Conservation (phyloP, 2,888 invertebrate species). For the Drosophila conformis region DNA sequence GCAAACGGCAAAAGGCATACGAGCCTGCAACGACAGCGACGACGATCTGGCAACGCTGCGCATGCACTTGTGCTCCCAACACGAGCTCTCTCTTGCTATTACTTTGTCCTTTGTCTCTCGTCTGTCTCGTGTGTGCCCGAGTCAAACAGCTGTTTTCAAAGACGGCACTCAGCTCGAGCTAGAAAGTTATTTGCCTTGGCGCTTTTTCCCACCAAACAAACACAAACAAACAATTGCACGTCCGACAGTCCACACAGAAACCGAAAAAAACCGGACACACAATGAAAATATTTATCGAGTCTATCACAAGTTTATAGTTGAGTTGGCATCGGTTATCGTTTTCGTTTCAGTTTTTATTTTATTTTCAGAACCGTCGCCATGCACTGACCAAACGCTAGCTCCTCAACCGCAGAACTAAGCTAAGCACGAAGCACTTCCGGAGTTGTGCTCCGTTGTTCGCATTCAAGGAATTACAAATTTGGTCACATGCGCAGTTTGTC, state of each 20-base stretch:
- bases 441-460: constrained; percentile 45
- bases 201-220: constrained; percentile 28
- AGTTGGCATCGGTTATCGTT: constrained; percentile 23
- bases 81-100: constrained; percentile 23
- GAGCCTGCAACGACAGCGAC: constrained; percentile 4
- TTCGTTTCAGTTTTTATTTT: constrained; percentile 7
- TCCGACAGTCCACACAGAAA: background rate
- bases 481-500: constrained; percentile 72
- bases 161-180: constrained; percentile 38
- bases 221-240: constrained; percentile 30
- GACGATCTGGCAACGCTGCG: constrained; percentile 69
- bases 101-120: constrained; percentile 9
- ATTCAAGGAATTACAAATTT: constrained; percentile 21
- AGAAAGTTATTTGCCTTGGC: constrained; percentile 35
- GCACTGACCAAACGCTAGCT: constrained; percentile 76
- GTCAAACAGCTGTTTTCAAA: constrained; percentile 53
- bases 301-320: background rate
- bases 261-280: constrained; percentile 10
- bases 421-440: constrained; percentile 62
- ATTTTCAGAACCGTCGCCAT: constrained; percentile 29
- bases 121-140: constrained; percentile 15
- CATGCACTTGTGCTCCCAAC: constrained; percentile 50
- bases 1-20: background rate
- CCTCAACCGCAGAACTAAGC: constrained; percentile 73
- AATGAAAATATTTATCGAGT: constrained; percentile 3